These are phyloP conservation scores for Erebia ligea DNA, from an alignment of 2,888 invertebrate species.

Conservation along the genomic window DNA sequence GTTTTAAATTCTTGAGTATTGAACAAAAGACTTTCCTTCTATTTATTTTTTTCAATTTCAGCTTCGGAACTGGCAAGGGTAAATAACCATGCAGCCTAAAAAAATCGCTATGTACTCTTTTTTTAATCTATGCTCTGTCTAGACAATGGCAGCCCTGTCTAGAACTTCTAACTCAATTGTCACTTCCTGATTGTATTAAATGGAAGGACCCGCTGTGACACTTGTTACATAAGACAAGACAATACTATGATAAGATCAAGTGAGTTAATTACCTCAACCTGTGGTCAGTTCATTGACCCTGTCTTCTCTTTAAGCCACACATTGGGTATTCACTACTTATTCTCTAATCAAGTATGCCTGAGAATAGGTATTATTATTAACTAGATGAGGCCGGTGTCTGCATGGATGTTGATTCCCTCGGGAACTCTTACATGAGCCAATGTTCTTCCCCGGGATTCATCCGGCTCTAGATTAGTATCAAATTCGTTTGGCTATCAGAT, in stretches of 20 bases:
- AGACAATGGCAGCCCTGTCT: slow-evolving; percentile 51
- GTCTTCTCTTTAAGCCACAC: background rate
- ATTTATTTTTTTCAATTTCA: too few species aligned
- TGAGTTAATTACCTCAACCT: slow-evolving; percentile 40
- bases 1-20: background rate
- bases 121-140: background rate
- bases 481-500: too few species aligned
- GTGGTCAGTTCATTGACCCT: slow-evolving; percentile 44
- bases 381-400: too few species aligned
- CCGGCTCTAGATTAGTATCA: too few species aligned
- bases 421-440: too few species aligned
- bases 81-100: too few species aligned
- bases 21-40: background rate
- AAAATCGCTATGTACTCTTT: too few species aligned
- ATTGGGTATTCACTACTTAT: background rate
- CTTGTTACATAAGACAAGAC: slow-evolving; percentile 46
- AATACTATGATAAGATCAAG: slow-evolving; percentile 43
- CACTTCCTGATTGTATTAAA: slow-evolving; percentile 70
- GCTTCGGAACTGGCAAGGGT: too few species aligned
- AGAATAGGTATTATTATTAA: background rate
- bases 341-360: background rate
- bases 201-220: slow-evolving; percentile 39
- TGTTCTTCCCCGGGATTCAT: too few species aligned
- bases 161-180: slow-evolving; percentile 69
- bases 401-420: too few species aligned